Evolutionary conservation across 2,797 vertebrate genomes (phyloP), one percentile per base, ranked within the genome.

Genomic region (Podarcis lilfordi): DNA sequence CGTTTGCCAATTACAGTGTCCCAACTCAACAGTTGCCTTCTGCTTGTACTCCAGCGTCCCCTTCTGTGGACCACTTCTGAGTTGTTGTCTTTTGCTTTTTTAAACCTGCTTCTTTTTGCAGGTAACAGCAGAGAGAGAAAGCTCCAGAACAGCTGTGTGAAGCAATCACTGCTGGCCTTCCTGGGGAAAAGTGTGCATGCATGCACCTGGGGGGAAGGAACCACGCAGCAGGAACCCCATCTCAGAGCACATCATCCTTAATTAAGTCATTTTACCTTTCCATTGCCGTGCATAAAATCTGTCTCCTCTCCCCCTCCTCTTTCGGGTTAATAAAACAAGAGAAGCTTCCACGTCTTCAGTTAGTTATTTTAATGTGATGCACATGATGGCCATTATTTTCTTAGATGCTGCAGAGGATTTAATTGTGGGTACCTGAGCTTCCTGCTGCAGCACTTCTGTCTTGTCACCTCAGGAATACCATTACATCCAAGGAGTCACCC

Each of bases 321-420:
- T 84, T 69, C 69, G 59, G 75, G 81, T 90, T 66, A 75, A 74
- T 84, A 84, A 87, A 86, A n/a, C 17, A 84, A 68, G 40, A 61
- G 68, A 72, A 29, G 80, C 74, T 10, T 79, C 25, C 1, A 45
- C 84, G 43, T 55, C 66, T 83, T 71, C 27, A 72, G 80, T 84
- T 66, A 50, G n/a, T 35, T 86, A 86, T 84, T 90, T 86, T 86
- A 89, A 84, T 85, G 83, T 75, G 66, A 64, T 89, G 85, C 72
- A 64, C 37, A 82, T 64, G 78, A 86, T 72, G 69, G 69, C 82
- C 37, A 29, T 50, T 66, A 77, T 77, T 45, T 82, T 50, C 50
- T 84, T 72, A 74, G 84, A 50, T 84, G 75, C 27, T 61, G 74
- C 35, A 72, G 45, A 45, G 64, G 61, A 89, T 21, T 86, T 79